phyloP scores from a whole-genome alignment of 2,113 vertebrate species.

The Nothoprocta perdicaria region DNA sequence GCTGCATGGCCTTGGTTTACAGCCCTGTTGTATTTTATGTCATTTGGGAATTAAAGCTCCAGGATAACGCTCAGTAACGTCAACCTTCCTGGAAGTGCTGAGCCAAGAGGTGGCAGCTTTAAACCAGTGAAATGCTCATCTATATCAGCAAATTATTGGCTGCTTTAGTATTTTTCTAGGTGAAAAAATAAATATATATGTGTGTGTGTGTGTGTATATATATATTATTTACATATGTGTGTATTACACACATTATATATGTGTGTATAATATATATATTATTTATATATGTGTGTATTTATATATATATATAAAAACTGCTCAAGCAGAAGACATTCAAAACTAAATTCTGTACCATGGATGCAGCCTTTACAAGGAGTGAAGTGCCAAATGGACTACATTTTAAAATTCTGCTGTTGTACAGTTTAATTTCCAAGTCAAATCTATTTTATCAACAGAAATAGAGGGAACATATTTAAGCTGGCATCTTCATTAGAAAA shows the following conservation, averaged over 20 bases:
- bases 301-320: too few species aligned
- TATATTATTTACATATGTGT: too few species aligned
- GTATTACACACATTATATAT: too few species aligned
- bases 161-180: too few species aligned
- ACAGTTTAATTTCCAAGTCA: neutral
- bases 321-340: neutral
- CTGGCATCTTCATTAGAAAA: neutral
- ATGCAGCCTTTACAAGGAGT: neutral
- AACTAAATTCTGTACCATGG: neutral
- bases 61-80: neutral
- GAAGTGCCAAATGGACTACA: neutral
- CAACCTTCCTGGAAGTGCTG: accelerated
- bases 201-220: too few species aligned
- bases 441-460: neutral
- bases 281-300: too few species aligned
- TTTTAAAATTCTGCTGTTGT: neutral
- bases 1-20: neutral
- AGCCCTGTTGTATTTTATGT: neutral
- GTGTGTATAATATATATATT: too few species aligned
- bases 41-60: neutral
- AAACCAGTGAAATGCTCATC: neutral
- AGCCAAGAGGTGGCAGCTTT: neutral
- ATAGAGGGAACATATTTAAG: neutral
- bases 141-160: neutral
- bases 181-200: too few species aligned